These are phyloP conservation scores for Rhynchonycteris naso DNA, from an alignment of 2,797 vertebrate species.

Conservation along the genomic window DNA sequence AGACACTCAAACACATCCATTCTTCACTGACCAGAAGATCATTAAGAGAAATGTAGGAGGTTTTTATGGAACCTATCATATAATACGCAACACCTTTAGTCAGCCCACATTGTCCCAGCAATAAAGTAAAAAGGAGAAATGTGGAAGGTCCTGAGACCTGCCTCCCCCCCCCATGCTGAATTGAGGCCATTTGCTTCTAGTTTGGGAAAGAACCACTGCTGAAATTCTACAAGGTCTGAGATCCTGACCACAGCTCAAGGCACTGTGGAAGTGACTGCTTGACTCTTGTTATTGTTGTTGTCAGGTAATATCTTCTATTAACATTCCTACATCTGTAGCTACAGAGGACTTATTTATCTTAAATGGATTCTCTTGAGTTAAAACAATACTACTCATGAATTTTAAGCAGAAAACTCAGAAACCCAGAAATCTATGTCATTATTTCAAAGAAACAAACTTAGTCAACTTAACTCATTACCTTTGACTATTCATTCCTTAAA, in stretches of 20 bases:
- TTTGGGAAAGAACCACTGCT: neutral
- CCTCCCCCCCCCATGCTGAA: no score
- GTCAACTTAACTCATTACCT: neutral
- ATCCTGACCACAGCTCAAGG: neutral
- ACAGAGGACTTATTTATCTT: neutral
- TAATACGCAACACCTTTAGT: neutral
- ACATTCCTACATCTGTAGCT: neutral
- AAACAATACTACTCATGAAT: neutral
- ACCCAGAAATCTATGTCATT: neutral
- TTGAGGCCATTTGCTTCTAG: neutral
- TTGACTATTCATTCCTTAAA: neutral
- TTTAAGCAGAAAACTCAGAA: slow-evolving; percentile 29
- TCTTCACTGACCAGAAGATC: neutral
- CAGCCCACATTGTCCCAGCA: neutral
- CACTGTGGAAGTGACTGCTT: neutral
- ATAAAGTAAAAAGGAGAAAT: neutral
- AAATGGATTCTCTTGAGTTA: neutral
- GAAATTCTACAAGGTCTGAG: neutral
- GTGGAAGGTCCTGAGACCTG: neutral
- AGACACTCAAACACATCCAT: neutral
- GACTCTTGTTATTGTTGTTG: neutral
- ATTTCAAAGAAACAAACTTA: slow-evolving; percentile 24
- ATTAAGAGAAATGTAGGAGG: neutral
- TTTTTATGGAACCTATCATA: neutral
- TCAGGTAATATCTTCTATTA: neutral